These are phyloP conservation scores for Andricus quercusramuli DNA, from an alignment of 2,888 invertebrate genomes.

Conservation along the genomic window DNA sequence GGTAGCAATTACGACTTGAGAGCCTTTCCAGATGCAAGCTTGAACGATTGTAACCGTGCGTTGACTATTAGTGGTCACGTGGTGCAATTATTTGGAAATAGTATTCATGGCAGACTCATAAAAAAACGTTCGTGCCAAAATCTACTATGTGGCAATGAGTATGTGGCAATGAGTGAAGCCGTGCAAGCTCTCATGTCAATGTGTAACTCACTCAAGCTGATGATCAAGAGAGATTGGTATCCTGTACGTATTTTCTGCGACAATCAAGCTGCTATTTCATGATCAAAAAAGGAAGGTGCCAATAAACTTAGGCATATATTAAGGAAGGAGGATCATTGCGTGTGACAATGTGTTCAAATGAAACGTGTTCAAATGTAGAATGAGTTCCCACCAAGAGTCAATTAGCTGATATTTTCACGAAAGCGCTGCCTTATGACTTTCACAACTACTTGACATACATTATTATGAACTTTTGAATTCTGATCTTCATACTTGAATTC, in stretches of 20 bases:
- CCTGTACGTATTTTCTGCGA: no score
- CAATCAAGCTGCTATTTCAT: no score
- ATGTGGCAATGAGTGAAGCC: no score
- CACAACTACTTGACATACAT: no score
- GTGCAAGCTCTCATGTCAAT: no score
- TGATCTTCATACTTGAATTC: no score
- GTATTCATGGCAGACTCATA: neutral
- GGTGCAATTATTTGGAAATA: conserved; percentile 4
- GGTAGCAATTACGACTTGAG: neutral
- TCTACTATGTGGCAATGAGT: conserved; percentile 18
- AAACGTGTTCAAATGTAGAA: neutral
- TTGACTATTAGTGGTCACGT: neutral
- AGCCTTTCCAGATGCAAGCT: neutral
- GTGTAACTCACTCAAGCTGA: no score
- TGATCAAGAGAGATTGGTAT: no score
- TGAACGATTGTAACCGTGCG: neutral
- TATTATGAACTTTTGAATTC: no score
- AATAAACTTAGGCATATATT: no score
- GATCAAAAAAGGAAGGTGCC: no score
- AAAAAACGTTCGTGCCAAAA: neutral
- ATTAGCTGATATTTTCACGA: neutral
- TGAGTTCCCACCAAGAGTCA: neutral
- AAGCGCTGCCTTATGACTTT: neutral
- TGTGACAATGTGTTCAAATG: neutral
- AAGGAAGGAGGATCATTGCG: no score